Base-by-base conservation (phyloP, 2,797 vertebrate genomes). In the Smutsia temminckii region DNA sequence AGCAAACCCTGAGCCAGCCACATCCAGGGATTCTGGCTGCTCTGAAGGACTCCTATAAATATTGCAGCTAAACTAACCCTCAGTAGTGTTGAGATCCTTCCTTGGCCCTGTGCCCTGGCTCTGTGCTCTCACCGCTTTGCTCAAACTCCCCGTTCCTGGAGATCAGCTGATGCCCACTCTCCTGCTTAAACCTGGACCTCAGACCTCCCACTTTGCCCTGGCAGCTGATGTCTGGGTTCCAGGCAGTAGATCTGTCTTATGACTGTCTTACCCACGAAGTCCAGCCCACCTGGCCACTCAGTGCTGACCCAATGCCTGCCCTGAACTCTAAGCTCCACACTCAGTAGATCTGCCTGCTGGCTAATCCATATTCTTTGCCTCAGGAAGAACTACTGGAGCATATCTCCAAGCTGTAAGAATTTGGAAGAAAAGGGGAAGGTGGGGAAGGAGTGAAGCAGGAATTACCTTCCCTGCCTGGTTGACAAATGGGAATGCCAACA, bases 31-130 rank as follows among this genome's bases (percentile, higher is more conserved):
- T 20, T 25, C 55, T 0, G 0, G 40, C 63, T 37, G 18, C 21
- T 37, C 27, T 21, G 13, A 29, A 55, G 29, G 74, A 61, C 34
- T 61, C 37, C 3, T 16, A 1, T 2, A 49, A 9, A 53, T 10
- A 0, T 69, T 17, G 9, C 49, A 23, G n/a, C 51, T 9, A 32
- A 49, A 37, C 72, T 66, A 61, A 74, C 21, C 32, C 13, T 63
- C 55, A 12, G n/a, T 53, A 2, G 0, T 1, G 0, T 9, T 1
- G 0, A 34, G 61, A 42, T 10, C 18, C 21, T 46, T 66, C 71
- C 63, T 49, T 11, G 17, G n/a, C 34, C 3, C 77, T 23, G 6
- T 0, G 29, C 18, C 8, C 37, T 14, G 0, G 11, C 42, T 53
- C 69, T 34, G 21, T 6, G 42, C n/a, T 49, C 51, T 29, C 23